A percentile compares a stretch with the other conserved stretches of the same genome.
Evolutionary conservation across 2,888 invertebrate genomes (phyloP).

Genomic region (Eledona agricola): DNA sequence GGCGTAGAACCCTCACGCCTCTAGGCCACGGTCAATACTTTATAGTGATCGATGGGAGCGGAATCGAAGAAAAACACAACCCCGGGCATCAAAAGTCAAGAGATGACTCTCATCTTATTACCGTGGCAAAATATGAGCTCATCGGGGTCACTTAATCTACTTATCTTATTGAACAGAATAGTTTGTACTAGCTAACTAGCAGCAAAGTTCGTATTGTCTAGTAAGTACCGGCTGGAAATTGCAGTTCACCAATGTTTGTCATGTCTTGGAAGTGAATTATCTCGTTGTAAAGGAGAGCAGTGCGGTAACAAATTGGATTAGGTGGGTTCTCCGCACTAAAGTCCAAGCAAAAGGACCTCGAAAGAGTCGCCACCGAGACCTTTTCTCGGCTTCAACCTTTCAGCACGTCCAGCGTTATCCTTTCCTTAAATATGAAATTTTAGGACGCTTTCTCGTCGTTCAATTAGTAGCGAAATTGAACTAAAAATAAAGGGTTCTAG

Average conservation of each 20-base stretch:
- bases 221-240: conserved; percentile 40
- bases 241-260: conserved; percentile 44
- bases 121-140: conserved; percentile 7
- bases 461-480: too few relatives aligned
- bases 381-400: conserved; percentile 6
- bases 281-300: conserved; percentile 43
- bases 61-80: too few relatives aligned
- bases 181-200: conserved; percentile 36
- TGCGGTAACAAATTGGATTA: conserved; percentile 46
- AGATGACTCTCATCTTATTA: conserved; percentile 10
- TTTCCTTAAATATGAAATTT: too few relatives aligned
- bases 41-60: conserved; percentile 1
- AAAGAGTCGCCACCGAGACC: neutral
- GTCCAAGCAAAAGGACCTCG: conserved; percentile 14
- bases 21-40: conserved; percentile 12
- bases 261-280: conserved; percentile 44
- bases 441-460: too few relatives aligned
- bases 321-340: conserved; percentile 27
- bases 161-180: conserved; percentile 40
- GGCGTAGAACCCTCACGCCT: neutral
- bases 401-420: neutral
- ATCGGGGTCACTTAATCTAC: conserved; percentile 35
- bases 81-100: neutral
- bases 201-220: conserved; percentile 38
- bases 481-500: too few relatives aligned